Percentiles rank a stretch among this genome's conserved stretches.
Evolutionary conservation across 2,113 vertebrate species (phyloP).

Genomic region (Microtus richardsoni): DNA sequence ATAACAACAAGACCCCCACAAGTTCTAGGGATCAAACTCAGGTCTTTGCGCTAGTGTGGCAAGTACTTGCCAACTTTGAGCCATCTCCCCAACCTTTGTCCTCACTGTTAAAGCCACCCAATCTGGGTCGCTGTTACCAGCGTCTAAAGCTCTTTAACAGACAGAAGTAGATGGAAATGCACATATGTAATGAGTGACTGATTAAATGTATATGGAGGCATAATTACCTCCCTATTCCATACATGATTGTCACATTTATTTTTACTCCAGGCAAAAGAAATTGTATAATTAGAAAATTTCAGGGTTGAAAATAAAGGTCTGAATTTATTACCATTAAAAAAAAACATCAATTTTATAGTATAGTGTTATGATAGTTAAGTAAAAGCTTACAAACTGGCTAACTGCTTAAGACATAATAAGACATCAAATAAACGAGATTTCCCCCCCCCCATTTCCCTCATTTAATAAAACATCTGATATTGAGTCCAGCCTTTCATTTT

Average conservation of each 20-base stretch:
- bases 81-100: background rate
- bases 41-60: background rate
- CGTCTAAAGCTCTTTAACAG: conserved; percentile 53
- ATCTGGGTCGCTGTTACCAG: background rate
- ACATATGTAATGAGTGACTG: conserved; percentile 59
- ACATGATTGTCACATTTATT: conserved; percentile 74
- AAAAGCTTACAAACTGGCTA: conserved; percentile 47
- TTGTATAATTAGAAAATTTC: conserved; percentile 56
- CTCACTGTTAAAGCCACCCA: background rate
- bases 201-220: conserved; percentile 61
- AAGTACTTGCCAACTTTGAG: background rate
- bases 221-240: conserved; percentile 41
- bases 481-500: conserved; percentile 69
- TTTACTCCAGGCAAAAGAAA: conserved; percentile 63
- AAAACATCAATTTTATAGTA: background rate
- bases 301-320: conserved; percentile 53
- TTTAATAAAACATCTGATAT: conserved; percentile 55
- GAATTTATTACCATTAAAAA: conserved; percentile 58
- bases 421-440: conserved; percentile 57
- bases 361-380: conserved; percentile 27
- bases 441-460: conserved; percentile 69
- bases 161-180: conserved; percentile 65
- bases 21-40: background rate
- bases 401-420: conserved; percentile 65
- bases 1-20: background rate